Percentiles rank a stretch among this genome's conserved stretches.
phyloP scores from a whole-genome alignment of 2,888 invertebrate species.

The Mimas tiliae region DNA sequence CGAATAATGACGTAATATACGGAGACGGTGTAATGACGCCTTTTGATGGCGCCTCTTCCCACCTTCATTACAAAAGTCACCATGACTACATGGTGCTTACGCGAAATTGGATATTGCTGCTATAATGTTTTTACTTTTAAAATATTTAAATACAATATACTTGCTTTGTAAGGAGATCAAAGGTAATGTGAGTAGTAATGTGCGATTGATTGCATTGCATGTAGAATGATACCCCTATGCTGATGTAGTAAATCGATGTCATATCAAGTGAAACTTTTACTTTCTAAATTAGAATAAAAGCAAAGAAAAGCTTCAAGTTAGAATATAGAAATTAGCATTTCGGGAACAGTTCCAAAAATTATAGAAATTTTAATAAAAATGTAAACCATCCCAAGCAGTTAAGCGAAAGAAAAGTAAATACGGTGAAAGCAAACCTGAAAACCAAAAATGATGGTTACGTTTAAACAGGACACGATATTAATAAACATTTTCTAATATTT shows the following conservation, averaged over 20 bases:
- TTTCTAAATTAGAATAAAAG: no score
- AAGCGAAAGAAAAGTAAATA: slow-evolving; percentile 5
- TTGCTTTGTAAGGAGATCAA: slow-evolving; percentile 12
- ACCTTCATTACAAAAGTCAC: slow-evolving; percentile 72
- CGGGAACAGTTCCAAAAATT: background rate
- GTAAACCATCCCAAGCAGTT: background rate
- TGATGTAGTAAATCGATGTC: background rate
- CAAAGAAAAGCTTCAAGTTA: background rate
- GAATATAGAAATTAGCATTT: background rate
- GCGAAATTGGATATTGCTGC: slow-evolving; percentile 63
- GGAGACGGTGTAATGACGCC: slow-evolving; percentile 71
- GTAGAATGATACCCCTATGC: background rate
- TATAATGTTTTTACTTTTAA: slow-evolving; percentile 60
- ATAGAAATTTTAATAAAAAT: background rate
- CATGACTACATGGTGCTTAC: slow-evolving; percentile 61
- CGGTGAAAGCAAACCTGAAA: slow-evolving; percentile 16
- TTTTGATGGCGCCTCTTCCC: slow-evolving; percentile 64
- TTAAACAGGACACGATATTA: slow-evolving; percentile 34
- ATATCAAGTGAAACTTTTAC: background rate
- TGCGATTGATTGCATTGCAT: background rate
- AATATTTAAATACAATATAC: slow-evolving; percentile 44
- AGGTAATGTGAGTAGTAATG: background rate
- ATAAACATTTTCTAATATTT: slow-evolving; percentile 51
- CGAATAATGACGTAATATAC: slow-evolving; percentile 75
- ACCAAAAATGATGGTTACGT: slow-evolving; percentile 32